Base-by-base conservation (phyloP, 2,888 invertebrate genomes). In the Orchesellides sinensis region DNA sequence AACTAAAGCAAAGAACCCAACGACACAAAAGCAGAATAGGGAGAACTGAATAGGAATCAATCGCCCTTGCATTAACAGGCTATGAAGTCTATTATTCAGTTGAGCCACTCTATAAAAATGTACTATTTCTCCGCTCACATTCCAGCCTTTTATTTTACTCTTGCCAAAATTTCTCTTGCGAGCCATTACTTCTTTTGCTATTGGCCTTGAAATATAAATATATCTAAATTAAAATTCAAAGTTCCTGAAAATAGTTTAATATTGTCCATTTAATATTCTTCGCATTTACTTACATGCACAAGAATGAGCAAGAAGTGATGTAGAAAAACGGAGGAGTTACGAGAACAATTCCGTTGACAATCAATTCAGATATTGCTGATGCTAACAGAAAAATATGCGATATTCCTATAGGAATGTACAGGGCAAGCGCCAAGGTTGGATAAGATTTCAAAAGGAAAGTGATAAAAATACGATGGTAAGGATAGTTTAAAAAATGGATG, bases 21-120 rank as follows among this genome's bases (percentile, higher is more conserved):
- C 35, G 17, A 56, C 23, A 12, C 45, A 40, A 10, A 78, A 78
- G 35, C 65, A 69, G 8, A 61, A 59, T 10, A 78, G 14, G 6
- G 47, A 35, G 29, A 78, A 78, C 23, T 78, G 68, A 6, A 78
- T 47, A 10, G 77, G 77, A 14, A 78, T 32, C 21, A 78, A 69
- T 32, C 77, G 56, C 10, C 77, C 77, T 49, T 69, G 69, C 0
- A 78, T 23, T 19, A 78, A 25, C 27, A 27, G 8, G 5, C 61
- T 54, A n/a, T 78, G 69, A 0, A 29, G 2, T 0, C 14, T 32
- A 4, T 59, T 23, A n/a, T 40, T 10, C n/a, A 78, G 5, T 61
- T 78, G 77, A 6, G 77, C 61, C 0, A 45, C 47, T 23, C 77
- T 40, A 40, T 40, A 40, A 40, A 23, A 14, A 78, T 8, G 59